Base-by-base conservation (phyloP, 1,140 invertebrate genomes). In the Aphelinus certus region DNA sequence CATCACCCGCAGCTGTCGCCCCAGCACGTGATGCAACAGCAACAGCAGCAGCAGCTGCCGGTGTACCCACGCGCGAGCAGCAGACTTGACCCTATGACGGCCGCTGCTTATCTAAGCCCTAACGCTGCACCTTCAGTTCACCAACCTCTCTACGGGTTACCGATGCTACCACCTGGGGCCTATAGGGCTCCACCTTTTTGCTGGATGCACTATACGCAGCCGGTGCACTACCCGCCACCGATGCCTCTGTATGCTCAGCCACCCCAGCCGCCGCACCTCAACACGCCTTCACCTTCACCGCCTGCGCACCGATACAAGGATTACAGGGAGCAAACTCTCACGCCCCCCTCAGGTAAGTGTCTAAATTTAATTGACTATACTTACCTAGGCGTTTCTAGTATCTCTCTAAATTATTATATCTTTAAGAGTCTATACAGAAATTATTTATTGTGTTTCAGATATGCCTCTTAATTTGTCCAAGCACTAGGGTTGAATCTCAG, bases 161-260 rank as follows among this genome's bases (percentile, higher is more conserved):
- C 86, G 45, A 85, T 87, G 83, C 72, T 88, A 62, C 85, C 87
- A 6, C 85, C 86, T 53, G 83, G 86, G 65, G 87, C 89, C 2
- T 90, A 90, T 75, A 84, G 89, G 65, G 84, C 86, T 69, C 88
- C 89, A n/a, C 75, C 75, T 4, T 73, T 47, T 72, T 89, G 70
- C 42, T 89, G 89, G 89, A 86, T 89, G 86, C 89, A 90, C 72
- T 90, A 90, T 78, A 88, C 86, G 62, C 84, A 88, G 64, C 88
- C 88, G 68, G 87, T 88, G 70, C 86, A 88, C 80, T 88, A 88
- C 74, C 81, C 86, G 70, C 85, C 86, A 43, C 84, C 86, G 65
- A 81, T 88, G 78, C 83, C 83, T 69, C 84, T 87, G 45, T 88
- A 87, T 49, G 83, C 82, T 68, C 79, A 86, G 61, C 83, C 83